Base-by-base conservation (phyloP, 2,797 vertebrate genomes). In the Myotis pilosus region DNA sequence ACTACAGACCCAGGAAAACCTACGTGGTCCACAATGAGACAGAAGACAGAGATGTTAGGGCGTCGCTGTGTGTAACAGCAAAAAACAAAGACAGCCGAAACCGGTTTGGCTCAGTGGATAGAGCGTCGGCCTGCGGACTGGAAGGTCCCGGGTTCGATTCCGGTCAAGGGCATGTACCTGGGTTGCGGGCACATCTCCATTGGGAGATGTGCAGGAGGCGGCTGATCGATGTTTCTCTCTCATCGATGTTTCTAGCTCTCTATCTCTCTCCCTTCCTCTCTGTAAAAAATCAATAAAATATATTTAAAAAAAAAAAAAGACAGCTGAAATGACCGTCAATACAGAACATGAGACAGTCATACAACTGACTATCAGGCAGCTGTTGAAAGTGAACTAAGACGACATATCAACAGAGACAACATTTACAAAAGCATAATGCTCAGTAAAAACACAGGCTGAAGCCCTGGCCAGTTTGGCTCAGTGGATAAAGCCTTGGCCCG, bases 381-480 rank as follows among this genome's bases (percentile, higher is more conserved):
- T 79, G 36, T n/a, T 75, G 62, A 55, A 87, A 87, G 41, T 11
- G 8, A 81, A 80, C 6, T 76, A 85, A 25, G 72, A 44, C 28
- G 49, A 87, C 11, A 55, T 10, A 81, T 23, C 64, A 76, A 84
- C 47, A 93, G 8, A 87, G 28, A 80, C 53, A 66, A 81, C 78
- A 53, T 19, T 11, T 79, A 36, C 55, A 80, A 80, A 95, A 89
- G 30, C 13, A 51, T 47, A 82, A 85, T 22, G 66, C 5, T 51
- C 30, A 49, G 36, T 71, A 84, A 91, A 96, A 87, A 51, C 36
- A 82, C 44, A 80, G 66, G 66, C 41, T 57, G 36, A 94, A 90
- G 19, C 53, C 20, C 53, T 55, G 3, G 53, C 53, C 20, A 8
- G 53, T 55, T 0, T 55, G 51, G 53, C 20, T 55, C 53, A 8